Conservation (phyloP, 2,888 invertebrate species). For the Trissoscelio sp. region DNA sequence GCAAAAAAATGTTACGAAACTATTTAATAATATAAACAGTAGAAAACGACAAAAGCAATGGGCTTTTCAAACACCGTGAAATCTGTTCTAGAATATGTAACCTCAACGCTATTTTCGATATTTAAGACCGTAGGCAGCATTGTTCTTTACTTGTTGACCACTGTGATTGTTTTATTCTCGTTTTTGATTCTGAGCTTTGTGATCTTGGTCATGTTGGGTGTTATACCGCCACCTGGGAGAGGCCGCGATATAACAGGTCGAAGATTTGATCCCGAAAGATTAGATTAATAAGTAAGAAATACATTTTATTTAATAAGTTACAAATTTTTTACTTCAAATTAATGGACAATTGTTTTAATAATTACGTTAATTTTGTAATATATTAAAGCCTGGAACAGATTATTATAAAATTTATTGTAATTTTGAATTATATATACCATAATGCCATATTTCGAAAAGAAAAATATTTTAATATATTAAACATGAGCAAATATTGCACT, state of each 20-base stretch:
- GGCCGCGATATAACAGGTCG: slow-evolving; percentile 56
- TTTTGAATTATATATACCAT: too few relatives aligned
- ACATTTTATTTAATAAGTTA: not conserved
- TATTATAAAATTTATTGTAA: too few relatives aligned
- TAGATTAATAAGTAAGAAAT: slow-evolving; percentile 16
- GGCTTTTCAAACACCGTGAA: slow-evolving; percentile 41
- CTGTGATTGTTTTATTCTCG: slow-evolving; percentile 41
- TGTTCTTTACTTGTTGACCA: slow-evolving; percentile 52
- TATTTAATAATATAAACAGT: too few relatives aligned
- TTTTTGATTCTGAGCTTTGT: slow-evolving; percentile 57
- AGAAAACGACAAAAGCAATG: slow-evolving; percentile 40
- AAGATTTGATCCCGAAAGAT: slow-evolving; percentile 53
- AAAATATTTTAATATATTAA: too few relatives aligned
- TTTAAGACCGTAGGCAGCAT: slow-evolving; percentile 36
- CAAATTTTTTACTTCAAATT: too few relatives aligned
- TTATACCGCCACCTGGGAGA: slow-evolving; percentile 65
- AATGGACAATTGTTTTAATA: too few relatives aligned
- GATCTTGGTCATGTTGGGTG: slow-evolving; percentile 54
- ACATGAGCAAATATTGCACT: too few relatives aligned
- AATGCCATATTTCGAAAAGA: too few relatives aligned
- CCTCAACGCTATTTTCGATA: slow-evolving; percentile 38
- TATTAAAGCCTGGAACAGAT: too few relatives aligned
- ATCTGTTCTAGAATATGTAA: slow-evolving; percentile 37
- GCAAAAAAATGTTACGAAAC: too few relatives aligned
- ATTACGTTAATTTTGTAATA: too few relatives aligned